Base-by-base conservation (phyloP, 2,888 invertebrate genomes). In the Abrostola tripartita region DNA sequence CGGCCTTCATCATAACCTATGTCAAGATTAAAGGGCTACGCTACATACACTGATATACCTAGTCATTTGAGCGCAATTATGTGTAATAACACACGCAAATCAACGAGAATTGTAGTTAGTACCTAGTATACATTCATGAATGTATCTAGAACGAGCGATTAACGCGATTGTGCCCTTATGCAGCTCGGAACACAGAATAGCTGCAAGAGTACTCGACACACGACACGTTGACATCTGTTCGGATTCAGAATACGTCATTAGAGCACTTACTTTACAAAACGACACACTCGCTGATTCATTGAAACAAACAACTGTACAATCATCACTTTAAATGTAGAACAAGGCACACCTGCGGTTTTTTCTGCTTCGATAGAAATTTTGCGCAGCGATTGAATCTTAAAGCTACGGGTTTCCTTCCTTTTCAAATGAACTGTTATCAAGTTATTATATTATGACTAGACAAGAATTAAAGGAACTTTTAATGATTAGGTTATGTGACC, bases 101-200 rank as follows among this genome's bases (percentile, higher is more conserved):
- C 71, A 69, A 71, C 65, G 71, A 49, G 61, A 63, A 70, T 66
- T 42, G 63, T 38, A 44, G 37, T 24, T 24, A 9, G 40, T 38
- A 44, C 35, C 8, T 24, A 9, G 40, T 51, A 52, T 52, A 56
- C 70, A 70, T 74, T 68, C 70, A 72, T 71, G 65, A 68, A 76
- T 78, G 75, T 73, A 78, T 75, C 55, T 64, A 56, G 78, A 61
- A 68, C 74, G 47, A 74, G 65, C 70, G 68, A 79, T 84, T 79
- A 81, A 78, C 74, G 74, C 65, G 68, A 82, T 81, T 81, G 77
- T 76, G 74, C 62, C 75, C 71, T 78, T 78, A 70, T 70, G 65
- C 68, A 75, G 76, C 70, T 67, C 37, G 68, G 66, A 68, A 74
- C 63, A 71, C 44, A 68, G 52, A 68, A 60, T 35, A 51, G 41